Percentiles rank a stretch among this genome's conserved stretches.
These are phyloP conservation scores for Cardiocondyla obscurior DNA, from an alignment of 1,140 invertebrate species.

Conservation along the genomic window DNA sequence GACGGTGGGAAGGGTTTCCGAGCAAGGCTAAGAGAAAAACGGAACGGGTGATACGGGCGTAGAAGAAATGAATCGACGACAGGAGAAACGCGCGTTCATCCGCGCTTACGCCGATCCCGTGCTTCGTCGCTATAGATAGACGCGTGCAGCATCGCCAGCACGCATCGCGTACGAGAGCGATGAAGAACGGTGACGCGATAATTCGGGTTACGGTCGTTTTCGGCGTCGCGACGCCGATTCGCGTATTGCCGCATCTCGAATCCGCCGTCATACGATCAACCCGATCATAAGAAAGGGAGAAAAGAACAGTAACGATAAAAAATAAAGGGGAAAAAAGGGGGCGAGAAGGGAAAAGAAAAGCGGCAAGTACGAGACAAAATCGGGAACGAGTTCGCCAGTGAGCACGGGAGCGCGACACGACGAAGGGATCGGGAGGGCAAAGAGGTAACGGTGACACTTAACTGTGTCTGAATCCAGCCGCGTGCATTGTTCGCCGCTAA, in stretches of 20 bases:
- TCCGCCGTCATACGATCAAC: neutral
- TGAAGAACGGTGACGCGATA: constrained; percentile 19
- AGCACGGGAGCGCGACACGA: constrained; percentile 36
- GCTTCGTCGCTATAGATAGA: constrained; percentile 67
- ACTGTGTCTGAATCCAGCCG: constrained; percentile 68
- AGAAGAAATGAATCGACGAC: constrained; percentile 27
- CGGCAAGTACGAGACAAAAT: constrained; percentile 27
- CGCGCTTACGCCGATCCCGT: constrained; percentile 31
- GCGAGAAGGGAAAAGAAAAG: constrained; percentile 22
- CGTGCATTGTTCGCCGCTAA: constrained; percentile 72
- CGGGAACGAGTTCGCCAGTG: constrained; percentile 23
- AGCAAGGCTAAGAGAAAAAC: neutral
- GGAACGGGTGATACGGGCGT: neutral
- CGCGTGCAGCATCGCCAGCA: constrained; percentile 34
- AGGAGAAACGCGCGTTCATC: neutral
- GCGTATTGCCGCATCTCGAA: neutral
- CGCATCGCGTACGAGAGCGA: constrained; percentile 56
- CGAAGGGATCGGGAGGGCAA: constrained; percentile 47
- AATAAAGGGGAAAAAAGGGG: constrained; percentile 46
- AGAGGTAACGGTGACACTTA: constrained; percentile 49
- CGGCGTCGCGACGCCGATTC: constrained; percentile 10
- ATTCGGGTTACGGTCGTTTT: constrained; percentile 10
- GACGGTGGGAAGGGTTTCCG: too few relatives aligned
- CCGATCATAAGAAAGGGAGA: constrained; percentile 47
- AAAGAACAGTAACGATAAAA: constrained; percentile 50